A percentile compares a stretch with the other conserved stretches of the same genome.
Evolutionary conservation across 23 tunicate species (phyloP).

Genomic region (Clavelina lepadiformis): DNA sequence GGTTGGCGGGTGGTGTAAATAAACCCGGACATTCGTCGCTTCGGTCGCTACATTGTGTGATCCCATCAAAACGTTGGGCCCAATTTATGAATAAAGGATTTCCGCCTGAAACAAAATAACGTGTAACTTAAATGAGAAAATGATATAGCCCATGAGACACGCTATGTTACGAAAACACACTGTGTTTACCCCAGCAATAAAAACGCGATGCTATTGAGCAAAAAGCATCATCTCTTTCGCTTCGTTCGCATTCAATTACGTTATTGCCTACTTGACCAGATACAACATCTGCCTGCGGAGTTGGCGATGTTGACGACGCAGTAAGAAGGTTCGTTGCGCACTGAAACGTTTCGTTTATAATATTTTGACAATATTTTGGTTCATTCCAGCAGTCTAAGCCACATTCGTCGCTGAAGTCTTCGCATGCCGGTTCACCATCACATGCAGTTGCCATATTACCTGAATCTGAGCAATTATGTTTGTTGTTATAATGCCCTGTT

Average conservation of each 20-base stretch:
- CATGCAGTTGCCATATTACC: slow-evolving; percentile 32
- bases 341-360: background rate
- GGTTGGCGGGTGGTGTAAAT: background rate
- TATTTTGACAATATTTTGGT: slow-evolving; percentile 36
- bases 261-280: slow-evolving; percentile 40
- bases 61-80: slow-evolving; percentile 29
- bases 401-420: slow-evolving; percentile 78
- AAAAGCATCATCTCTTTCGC: slow-evolving; percentile 32
- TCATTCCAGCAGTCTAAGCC: slow-evolving; percentile 48
- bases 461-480: too few species aligned
- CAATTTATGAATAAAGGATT: slow-evolving; percentile 28
- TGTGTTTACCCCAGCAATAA: slow-evolving; percentile 73
- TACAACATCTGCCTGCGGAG: background rate
- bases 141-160: background rate
- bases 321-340: background rate
- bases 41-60: slow-evolving; percentile 45
- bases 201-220: slow-evolving; percentile 58
- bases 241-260: slow-evolving; percentile 32
- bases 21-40: slow-evolving; percentile 72
- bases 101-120: slow-evolving; percentile 26
- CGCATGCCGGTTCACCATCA: slow-evolving; percentile 53
- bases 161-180: background rate
- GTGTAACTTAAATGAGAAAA: background rate
- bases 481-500: too few species aligned
- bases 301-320: background rate